phyloP scores from a whole-genome alignment of 1,140 invertebrate genomes.

The Tenebrio molitor region DNA sequence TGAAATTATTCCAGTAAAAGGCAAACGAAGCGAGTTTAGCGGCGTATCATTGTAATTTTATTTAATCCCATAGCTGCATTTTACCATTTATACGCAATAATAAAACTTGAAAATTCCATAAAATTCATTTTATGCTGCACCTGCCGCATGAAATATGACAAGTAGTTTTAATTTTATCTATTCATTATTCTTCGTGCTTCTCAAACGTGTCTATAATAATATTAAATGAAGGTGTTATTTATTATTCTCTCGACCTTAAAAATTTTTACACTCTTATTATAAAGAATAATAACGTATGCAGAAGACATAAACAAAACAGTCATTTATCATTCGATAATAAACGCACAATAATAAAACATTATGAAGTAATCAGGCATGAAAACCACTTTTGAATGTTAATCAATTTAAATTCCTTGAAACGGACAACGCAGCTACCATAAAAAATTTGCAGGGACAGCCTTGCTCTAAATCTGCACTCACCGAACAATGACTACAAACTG shows the following conservation, averaged over 20 bases:
- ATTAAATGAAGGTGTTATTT: conserved; percentile 20
- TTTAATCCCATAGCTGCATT: background rate
- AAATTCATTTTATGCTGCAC: background rate
- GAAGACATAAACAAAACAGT: conserved; percentile 35
- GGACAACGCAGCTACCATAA: background rate
- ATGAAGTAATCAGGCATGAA: conserved; percentile 22
- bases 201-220: conserved; percentile 17
- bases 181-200: conserved; percentile 3
- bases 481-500: background rate
- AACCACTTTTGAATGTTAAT: conserved; percentile 30
- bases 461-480: conserved; percentile 21
- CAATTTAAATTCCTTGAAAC: conserved; percentile 30
- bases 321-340: conserved; percentile 31
- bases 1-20: too few relatives aligned
- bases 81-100: background rate
- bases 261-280: conserved; percentile 21
- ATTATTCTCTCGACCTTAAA: conserved; percentile 19
- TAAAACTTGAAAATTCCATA: background rate
- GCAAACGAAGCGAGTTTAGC: background rate
- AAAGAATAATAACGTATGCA: conserved; percentile 24
- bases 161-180: conserved; percentile 14
- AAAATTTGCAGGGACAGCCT: background rate
- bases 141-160: conserved; percentile 1
- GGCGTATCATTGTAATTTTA: background rate
- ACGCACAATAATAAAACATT: conserved; percentile 34